Base-by-base conservation (phyloP, 2,113 vertebrate species). In the Colinus virginianus region DNA sequence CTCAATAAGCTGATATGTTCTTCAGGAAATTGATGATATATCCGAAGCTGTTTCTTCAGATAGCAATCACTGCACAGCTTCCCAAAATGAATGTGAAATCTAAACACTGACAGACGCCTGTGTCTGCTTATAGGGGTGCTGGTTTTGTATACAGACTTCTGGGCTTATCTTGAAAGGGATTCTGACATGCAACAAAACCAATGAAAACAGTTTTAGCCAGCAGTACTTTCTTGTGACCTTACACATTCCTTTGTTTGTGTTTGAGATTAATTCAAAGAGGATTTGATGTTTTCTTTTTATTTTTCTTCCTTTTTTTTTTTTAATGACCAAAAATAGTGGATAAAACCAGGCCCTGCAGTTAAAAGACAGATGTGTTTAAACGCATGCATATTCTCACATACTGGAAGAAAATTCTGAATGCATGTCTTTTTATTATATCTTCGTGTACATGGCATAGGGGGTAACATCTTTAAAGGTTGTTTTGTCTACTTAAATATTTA, bases 21-120 rank as follows among this genome's bases (percentile, higher is more conserved):
- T 95, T 88, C 92, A 91, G 94, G 95, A 97, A 96, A 96, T 84
- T 93, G 94, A 93, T 92, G 81, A 59, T 90, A 32, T 86, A 95
- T 94, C 82, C 95, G 93, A 95, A 96, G 91, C 81, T 90, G 62
- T 90, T 93, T 61, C 55, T 95, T 78, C 81, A 93, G 94, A 95
- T 90, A 79, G n/a, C 53, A 90, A 75, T 92, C 86, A 40, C 38
- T 68, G 49, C 69, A 78, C 84, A 92, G 84, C 79, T 91, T 90
- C 51, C 72, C 81, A 82, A 90, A 95, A 94, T 87, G 67, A 91
- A 80, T 82, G 56, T 67, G 87, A 46, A 89, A 86, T 93, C 71
- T 0, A 0, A 90, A 67, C 85, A 23, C 2, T 38, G 70, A 84
- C 74, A 77, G 53, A 59, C 82, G 46, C 22, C 55, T 63, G 3